These are phyloP conservation scores for Pelecanus crispus DNA, from an alignment of 2,113 vertebrate genomes.

Conservation along the genomic window DNA sequence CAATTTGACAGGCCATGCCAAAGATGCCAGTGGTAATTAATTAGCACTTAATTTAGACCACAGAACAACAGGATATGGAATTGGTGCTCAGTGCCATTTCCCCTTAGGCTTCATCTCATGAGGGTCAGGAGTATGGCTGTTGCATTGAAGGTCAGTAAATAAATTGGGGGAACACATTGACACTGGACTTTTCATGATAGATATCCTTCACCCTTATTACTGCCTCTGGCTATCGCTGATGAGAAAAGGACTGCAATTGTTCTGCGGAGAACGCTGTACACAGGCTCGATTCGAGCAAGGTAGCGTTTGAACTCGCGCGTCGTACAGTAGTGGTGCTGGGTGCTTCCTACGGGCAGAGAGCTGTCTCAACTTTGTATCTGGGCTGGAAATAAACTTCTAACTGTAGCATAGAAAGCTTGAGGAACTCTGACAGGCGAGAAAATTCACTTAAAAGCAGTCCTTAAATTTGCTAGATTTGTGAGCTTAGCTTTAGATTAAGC, in stretches of 20 bases:
- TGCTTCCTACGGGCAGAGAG: background rate
- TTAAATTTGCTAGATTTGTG: constrained; percentile 45
- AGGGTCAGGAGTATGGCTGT: constrained; percentile 86
- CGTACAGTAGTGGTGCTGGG: background rate
- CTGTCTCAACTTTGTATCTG: background rate
- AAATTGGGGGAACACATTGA: constrained; percentile 83
- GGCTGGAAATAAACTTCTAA: constrained; percentile 23
- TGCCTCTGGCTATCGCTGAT: constrained; percentile 75
- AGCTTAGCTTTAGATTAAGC: constrained; percentile 49
- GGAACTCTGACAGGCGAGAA: background rate
- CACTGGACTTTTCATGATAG: constrained; percentile 81
- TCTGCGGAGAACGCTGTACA: constrained; percentile 47
- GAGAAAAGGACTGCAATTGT: constrained; percentile 66
- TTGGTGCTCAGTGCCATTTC: constrained; percentile 84
- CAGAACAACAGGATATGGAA: constrained; percentile 88
- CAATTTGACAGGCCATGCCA: constrained; percentile 91
- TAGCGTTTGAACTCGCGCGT: background rate
- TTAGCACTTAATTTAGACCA: constrained; percentile 95
- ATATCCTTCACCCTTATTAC: constrained; percentile 77
- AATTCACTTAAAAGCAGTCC: constrained; percentile 40
- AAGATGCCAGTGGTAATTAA: constrained; percentile 99
- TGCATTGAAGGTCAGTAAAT: constrained; percentile 84
- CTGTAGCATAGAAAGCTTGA: background rate
- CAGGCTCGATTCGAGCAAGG: constrained; percentile 32
- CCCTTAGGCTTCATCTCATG: constrained; percentile 84